Evolutionary conservation across 2,113 vertebrate genomes (phyloP).

Genomic region (Spheniscus mendiculus): DNA sequence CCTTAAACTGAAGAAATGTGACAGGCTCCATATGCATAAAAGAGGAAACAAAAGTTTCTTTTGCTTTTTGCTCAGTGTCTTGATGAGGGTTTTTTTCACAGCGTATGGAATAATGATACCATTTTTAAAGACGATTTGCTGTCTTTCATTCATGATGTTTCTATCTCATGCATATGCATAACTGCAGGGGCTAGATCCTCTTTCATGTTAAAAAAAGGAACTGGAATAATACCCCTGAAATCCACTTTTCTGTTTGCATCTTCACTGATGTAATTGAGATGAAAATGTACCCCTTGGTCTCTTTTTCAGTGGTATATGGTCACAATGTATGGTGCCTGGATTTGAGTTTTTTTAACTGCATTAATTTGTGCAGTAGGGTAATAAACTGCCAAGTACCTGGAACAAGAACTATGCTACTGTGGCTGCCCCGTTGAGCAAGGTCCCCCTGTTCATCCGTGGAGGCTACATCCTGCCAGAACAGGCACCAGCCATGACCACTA

Average conservation of each 20-base stretch:
- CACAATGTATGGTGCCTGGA: neutral
- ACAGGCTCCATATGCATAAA: neutral
- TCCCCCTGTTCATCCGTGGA: constrained; percentile 59
- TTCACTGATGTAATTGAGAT: neutral
- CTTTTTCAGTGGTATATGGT: neutral
- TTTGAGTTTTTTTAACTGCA: neutral
- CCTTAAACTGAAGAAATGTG: constrained; percentile 34
- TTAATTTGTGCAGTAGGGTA: neutral
- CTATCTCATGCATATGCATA: neutral
- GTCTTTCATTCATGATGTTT: constrained; percentile 18
- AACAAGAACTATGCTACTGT: constrained; percentile 10
- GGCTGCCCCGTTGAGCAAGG: constrained; percentile 7
- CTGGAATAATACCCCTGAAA: neutral
- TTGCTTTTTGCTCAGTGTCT: neutral
- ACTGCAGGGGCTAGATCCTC: neutral
- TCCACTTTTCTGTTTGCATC: neutral
- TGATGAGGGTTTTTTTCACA: neutral
- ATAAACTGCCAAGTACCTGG: neutral
- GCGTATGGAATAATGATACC: neutral
- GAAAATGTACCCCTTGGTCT: neutral
- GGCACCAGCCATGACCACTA: constrained; percentile 25
- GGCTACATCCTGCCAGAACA: constrained; percentile 51
- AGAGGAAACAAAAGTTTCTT: neutral
- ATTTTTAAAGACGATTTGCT: constrained; percentile 17
- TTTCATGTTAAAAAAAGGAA: neutral